A percentile compares a stretch with the other conserved stretches of the same genome.
Conservation (phyloP, 2,113 vertebrate species). For the Muscicapa adusta region DNA sequence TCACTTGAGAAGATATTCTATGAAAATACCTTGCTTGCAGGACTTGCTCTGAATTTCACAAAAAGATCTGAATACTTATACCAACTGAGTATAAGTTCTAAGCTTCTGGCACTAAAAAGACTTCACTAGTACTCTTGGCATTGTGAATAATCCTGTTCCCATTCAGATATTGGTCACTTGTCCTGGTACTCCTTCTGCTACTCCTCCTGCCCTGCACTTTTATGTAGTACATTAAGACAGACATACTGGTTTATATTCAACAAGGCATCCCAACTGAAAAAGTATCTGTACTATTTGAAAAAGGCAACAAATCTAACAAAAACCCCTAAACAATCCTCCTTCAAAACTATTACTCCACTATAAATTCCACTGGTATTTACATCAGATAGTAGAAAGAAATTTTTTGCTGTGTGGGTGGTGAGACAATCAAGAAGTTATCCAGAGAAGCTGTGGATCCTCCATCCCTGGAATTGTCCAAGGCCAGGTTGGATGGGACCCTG, state of each 20-base stretch:
- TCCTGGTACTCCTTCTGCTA: background rate
- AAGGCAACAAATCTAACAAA: background rate
- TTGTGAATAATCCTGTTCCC: background rate
- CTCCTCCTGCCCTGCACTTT: background rate
- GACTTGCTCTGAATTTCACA: background rate
- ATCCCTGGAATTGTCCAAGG: too few species aligned
- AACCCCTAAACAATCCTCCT: fast-evolving
- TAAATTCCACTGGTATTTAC: background rate
- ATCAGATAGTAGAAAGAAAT: background rate
- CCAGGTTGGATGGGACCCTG: background rate
- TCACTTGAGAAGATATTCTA: background rate
- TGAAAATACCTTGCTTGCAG: background rate
- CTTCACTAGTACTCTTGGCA: background rate
- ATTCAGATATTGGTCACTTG: background rate
- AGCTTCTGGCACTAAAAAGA: background rate
- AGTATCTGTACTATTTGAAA: fast-evolving
- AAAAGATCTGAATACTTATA: background rate
- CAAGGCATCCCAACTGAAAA: background rate
- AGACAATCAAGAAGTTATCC: background rate
- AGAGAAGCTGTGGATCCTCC: background rate
- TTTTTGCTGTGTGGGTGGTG: background rate
- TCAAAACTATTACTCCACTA: background rate
- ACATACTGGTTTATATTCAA: background rate
- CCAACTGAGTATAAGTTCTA: background rate
- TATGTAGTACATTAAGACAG: background rate